Evolutionary conservation across 2,797 vertebrate genomes (phyloP).

Genomic region (Pseudopleuronectes americanus): DNA sequence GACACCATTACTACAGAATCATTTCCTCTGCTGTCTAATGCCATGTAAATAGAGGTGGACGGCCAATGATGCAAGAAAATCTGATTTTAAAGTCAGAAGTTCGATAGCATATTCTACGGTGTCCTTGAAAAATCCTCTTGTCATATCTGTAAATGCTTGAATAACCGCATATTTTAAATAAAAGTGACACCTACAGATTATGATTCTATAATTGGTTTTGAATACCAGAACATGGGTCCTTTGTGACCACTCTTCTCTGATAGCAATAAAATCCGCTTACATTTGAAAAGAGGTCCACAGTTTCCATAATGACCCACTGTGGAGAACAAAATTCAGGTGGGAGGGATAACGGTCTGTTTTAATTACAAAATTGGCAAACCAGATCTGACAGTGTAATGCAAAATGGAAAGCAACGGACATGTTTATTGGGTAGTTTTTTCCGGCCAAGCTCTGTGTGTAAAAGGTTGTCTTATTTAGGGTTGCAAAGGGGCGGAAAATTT

Average conservation of each 20-base stretch:
- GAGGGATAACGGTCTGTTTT: conserved; percentile 68
- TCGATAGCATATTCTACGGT: conserved; percentile 23
- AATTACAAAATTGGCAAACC: conserved; percentile 69
- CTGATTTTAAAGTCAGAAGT: background rate
- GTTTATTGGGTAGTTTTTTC: background rate
- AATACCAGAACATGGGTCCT: conserved; percentile 70
- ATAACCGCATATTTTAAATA: conserved; percentile 72
- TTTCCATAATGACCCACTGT: conserved; percentile 65
- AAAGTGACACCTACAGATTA: conserved; percentile 69
- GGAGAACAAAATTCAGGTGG: conserved; percentile 61
- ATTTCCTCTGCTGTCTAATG: background rate
- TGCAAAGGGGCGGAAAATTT: no score
- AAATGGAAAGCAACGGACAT: conserved; percentile 19
- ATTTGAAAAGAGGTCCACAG: conserved; percentile 70
- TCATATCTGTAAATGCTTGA: conserved; percentile 71
- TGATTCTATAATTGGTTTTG: conserved; percentile 76
- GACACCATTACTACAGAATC: no score
- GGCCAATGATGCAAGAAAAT: background rate
- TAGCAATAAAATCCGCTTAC: conserved; percentile 72
- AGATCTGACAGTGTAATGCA: conserved; percentile 36
- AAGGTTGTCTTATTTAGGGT: background rate
- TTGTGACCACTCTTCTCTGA: conserved; percentile 74
- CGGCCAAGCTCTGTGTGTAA: background rate
- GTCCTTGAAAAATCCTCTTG: conserved; percentile 75
- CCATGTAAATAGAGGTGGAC: conserved; percentile 20